Base-by-base conservation (phyloP, 2,797 vertebrate species). In the Adelosebastes latens region DNA sequence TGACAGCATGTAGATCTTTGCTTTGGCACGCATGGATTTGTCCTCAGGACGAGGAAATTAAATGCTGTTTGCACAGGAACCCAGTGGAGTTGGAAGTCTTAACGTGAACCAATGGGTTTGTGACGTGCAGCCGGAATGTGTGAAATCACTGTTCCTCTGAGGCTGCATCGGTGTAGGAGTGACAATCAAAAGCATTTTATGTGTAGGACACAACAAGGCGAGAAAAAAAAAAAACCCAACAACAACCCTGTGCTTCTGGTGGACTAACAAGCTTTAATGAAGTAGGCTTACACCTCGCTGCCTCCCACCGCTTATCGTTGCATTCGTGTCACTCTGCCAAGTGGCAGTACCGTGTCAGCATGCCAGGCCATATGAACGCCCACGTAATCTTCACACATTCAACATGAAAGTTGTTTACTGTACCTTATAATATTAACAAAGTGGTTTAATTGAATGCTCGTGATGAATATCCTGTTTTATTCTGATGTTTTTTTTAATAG, bases 361-460 rank as follows among this genome's bases (percentile, higher is more conserved):
- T 86, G 91, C 86, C 71, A n/a, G 88, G 82, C 80, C 82, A 58
- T 46, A 36, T 69, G 63, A 88, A 58, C 58, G 22, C 65, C 77
- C 80, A 72, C 80, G 59, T 79, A 69, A 34, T 72, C 82, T 77
- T 65, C 87, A 89, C 83, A 77, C 65, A 18, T 71, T 65, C 79
- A 75, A 82, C 79, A 82, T 73, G 49, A 80, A 75, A 61, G 68
- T 67, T 87, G 85, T 89, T 87, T 89, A 81, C 81, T 84, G 84
- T 90, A 77, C 73, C 81, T 75, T 85, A 68, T 75, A 4, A 80
- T 89, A 84, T 81, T 72, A 76, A 85, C 66, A 80, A 72, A 69
- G 87, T 91, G 85, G 72, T 90, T 89, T 67, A 80, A 85, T 49
- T 49, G 84, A 91, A 93, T 91, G 93, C 92, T 86, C 55, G 87